phyloP scores from a whole-genome alignment of 2,797 vertebrate species.

The Mareca penelope region DNA sequence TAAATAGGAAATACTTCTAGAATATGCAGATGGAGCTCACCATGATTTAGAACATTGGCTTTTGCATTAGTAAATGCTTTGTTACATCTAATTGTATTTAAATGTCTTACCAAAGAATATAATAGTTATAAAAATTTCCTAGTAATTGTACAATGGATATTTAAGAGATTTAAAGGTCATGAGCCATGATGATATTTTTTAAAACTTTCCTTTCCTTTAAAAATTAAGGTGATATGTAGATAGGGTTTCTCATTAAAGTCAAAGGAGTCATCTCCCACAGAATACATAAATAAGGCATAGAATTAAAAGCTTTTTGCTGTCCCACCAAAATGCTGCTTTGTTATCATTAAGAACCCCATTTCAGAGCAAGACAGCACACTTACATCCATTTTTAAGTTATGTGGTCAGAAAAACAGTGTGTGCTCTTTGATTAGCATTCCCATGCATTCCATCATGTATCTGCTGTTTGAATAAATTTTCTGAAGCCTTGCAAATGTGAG shows the following conservation, averaged over 20 bases:
- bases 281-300: not conserved
- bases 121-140: not conserved
- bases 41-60: not conserved
- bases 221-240: not conserved
- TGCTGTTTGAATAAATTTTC: not conserved
- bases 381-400: not conserved
- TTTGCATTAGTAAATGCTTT: not conserved
- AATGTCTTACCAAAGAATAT: not conserved
- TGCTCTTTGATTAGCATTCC: not conserved
- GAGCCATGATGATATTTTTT: not conserved
- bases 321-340: not conserved
- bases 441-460: not conserved
- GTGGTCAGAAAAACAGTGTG: not conserved
- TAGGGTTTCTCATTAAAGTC: not conserved
- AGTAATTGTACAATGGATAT: not conserved
- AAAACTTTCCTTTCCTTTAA: not conserved
- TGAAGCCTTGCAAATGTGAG: not conserved
- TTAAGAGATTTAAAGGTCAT: constrained; percentile 15
- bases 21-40: not conserved
- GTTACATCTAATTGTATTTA: not conserved
- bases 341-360: not conserved
- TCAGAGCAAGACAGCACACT: not conserved
- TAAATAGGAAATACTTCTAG: not conserved
- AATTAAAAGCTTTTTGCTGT: not conserved
- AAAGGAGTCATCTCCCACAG: not conserved